These are phyloP conservation scores for Pediacus dermestoides DNA, from an alignment of 2,888 invertebrate genomes.

Conservation along the genomic window DNA sequence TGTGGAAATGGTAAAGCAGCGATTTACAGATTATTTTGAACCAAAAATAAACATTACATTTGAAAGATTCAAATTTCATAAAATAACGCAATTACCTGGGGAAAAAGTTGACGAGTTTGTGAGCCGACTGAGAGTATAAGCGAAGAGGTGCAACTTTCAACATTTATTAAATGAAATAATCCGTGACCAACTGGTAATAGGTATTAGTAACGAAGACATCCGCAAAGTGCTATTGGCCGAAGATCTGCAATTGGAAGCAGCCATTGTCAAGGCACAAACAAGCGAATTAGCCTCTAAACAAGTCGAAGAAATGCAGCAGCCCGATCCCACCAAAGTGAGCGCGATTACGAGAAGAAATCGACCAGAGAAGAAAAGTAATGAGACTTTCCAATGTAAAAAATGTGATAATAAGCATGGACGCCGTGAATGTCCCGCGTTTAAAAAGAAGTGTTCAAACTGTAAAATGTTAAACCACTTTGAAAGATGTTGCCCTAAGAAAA, in stretches of 20 bases:
- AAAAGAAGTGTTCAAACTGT: constrained; percentile 7
- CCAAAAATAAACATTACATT: constrained; percentile 1
- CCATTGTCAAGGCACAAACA: constrained; percentile 3
- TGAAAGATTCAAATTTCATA: not conserved
- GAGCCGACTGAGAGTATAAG: constrained; percentile 1
- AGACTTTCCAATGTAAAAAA: constrained; percentile 8
- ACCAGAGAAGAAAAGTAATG: not conserved
- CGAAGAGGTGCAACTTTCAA: constrained; percentile 3
- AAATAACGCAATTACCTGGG: not conserved
- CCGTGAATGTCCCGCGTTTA: constrained; percentile 1
- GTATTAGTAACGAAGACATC: not conserved
- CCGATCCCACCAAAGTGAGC: not conserved
- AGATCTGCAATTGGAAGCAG: constrained; percentile 1
- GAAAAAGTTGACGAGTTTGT: constrained; percentile 1
- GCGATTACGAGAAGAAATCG: not conserved
- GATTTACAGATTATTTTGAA: constrained; percentile 2
- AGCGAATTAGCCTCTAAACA: constrained; percentile 9
- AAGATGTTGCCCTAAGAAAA: constrained; percentile 4
- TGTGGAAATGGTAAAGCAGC: constrained; percentile 3
- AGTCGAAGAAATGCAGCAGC: constrained; percentile 4
- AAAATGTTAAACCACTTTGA: constrained; percentile 6
- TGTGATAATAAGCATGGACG: constrained; percentile 4
- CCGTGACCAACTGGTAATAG: not conserved
- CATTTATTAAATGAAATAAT: constrained; percentile 1
- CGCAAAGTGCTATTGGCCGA: constrained; percentile 1